Percentiles rank a stretch among this genome's conserved stretches.
phyloP scores from a whole-genome alignment of 2,797 vertebrate genomes.

The Acrossocheilus wenchowensis region DNA sequence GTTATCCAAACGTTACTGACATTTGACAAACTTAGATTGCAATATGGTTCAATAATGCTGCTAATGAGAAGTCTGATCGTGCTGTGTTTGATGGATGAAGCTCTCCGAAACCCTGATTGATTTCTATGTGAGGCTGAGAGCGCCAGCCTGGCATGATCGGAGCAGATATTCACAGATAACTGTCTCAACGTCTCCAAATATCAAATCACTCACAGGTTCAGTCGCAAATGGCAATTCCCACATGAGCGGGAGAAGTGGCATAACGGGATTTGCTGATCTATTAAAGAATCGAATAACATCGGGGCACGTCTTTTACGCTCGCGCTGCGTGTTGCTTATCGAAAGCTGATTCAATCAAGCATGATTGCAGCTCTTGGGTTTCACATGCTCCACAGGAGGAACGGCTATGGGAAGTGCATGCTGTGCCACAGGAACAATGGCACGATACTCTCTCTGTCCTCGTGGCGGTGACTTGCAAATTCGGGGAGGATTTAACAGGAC shows the following conservation, averaged over 20 bases:
- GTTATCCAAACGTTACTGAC: conserved; percentile 59
- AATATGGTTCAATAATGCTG: conserved; percentile 64
- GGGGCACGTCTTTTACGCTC: conserved; percentile 3
- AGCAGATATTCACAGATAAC: conserved; percentile 48
- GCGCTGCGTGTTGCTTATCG: conserved; percentile 31
- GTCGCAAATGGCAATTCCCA: conserved; percentile 19
- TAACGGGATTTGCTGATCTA: conserved; percentile 40
- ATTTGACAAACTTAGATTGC: conserved; percentile 70
- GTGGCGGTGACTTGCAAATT: not conserved
- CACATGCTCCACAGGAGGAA: conserved; percentile 8
- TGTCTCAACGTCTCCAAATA: conserved; percentile 49
- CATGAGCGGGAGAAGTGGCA: conserved; percentile 17
- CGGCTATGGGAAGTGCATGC: not conserved
- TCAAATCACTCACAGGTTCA: conserved; percentile 49
- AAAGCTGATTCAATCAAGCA: conserved; percentile 43
- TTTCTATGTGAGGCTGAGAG: conserved; percentile 33
- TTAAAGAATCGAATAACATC: conserved; percentile 46
- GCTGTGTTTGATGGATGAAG: conserved; percentile 69
- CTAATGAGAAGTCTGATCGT: conserved; percentile 70
- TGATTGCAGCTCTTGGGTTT: conserved; percentile 34
- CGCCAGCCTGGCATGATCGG: conserved; percentile 56
- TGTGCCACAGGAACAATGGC: conserved; percentile 23
- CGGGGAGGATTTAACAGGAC: not conserved
- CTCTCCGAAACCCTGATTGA: conserved; percentile 45
- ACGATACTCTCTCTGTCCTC: not conserved